Evolutionary conservation across 2,113 vertebrate species (phyloP).

Genomic region (Paracanthobrama guichenoti): DNA sequence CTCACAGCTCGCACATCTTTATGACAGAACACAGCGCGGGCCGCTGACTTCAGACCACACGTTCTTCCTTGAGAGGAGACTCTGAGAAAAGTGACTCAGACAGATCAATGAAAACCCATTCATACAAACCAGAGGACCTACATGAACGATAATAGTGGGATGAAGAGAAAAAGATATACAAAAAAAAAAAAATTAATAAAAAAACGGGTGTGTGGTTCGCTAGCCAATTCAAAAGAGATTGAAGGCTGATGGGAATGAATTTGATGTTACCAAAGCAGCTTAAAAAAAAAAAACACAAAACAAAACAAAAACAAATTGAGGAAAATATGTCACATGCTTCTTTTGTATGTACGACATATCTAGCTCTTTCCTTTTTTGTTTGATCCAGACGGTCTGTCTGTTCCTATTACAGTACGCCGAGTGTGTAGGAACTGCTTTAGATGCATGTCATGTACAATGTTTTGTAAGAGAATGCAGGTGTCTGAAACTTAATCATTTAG

Average conservation of each 20-base stretch:
- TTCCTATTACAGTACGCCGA: slow-evolving; percentile 41
- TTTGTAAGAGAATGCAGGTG: slow-evolving; percentile 68
- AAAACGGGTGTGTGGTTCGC: slow-evolving; percentile 43
- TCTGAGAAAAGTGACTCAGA: slow-evolving; percentile 46
- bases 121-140: slow-evolving; percentile 72
- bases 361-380: slow-evolving; percentile 89
- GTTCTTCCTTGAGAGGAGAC: slow-evolving; percentile 41
- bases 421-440: slow-evolving; percentile 61
- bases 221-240: slow-evolving; percentile 51
- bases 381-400: slow-evolving; percentile 75
- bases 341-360: slow-evolving; percentile 98
- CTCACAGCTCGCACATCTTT: slow-evolving; percentile 98
- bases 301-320: slow-evolving; percentile 65
- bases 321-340: slow-evolving; percentile 93
- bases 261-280: slow-evolving; percentile 99
- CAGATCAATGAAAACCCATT: slow-evolving; percentile 66
- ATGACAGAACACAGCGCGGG: slow-evolving; percentile 80
- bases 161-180: slow-evolving; percentile 73
- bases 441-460: slow-evolving; percentile 76
- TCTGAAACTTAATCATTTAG: slow-evolving; percentile 41
- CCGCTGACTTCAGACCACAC: slow-evolving; percentile 39
- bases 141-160: slow-evolving; percentile 78
- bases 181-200: too few relatives aligned
- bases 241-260: slow-evolving; percentile 78
- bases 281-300: slow-evolving; percentile 79